Evolutionary conservation across 2,113 vertebrate genomes (phyloP).

Genomic region (Chaetodon trifascialis): DNA sequence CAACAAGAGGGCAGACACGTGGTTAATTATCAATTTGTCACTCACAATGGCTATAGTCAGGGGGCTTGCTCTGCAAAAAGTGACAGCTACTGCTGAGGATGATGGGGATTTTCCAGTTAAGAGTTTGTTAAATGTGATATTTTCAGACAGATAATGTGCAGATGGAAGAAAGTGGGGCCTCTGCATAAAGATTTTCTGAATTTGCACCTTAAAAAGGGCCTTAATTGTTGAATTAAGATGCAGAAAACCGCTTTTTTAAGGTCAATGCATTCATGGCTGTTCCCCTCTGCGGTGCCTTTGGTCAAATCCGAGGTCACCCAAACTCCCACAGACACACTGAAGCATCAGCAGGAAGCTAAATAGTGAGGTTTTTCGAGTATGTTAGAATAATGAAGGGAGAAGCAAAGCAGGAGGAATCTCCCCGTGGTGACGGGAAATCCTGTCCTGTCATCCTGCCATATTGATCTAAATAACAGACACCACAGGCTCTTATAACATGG

Average conservation of each 20-base stretch:
- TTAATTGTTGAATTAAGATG: background rate
- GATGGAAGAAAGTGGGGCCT: no score
- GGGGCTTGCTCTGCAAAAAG: background rate
- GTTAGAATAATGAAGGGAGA: constrained; percentile 31
- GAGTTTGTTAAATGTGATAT: no score
- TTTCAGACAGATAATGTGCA: background rate
- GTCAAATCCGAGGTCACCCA: background rate
- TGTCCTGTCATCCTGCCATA: constrained; percentile 52
- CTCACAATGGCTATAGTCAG: constrained; percentile 42
- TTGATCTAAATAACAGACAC: constrained; percentile 39
- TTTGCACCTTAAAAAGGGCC: background rate
- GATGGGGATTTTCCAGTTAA: no score
- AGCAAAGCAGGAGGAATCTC: constrained; percentile 26
- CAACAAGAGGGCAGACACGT: background rate
- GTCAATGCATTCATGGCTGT: background rate
- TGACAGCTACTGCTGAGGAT: no score
- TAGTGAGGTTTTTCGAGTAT: background rate
- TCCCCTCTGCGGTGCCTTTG: background rate
- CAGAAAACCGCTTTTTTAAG: no score
- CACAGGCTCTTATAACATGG: background rate
- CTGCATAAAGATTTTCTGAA: background rate
- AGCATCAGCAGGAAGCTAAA: constrained; percentile 28
- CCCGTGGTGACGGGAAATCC: constrained; percentile 52
- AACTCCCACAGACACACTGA: background rate
- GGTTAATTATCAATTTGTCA: constrained; percentile 39